A percentile compares a stretch with the other conserved stretches of the same genome.
Evolutionary conservation across 2,113 vertebrate species (phyloP).

Genomic region (Sialia sialis): DNA sequence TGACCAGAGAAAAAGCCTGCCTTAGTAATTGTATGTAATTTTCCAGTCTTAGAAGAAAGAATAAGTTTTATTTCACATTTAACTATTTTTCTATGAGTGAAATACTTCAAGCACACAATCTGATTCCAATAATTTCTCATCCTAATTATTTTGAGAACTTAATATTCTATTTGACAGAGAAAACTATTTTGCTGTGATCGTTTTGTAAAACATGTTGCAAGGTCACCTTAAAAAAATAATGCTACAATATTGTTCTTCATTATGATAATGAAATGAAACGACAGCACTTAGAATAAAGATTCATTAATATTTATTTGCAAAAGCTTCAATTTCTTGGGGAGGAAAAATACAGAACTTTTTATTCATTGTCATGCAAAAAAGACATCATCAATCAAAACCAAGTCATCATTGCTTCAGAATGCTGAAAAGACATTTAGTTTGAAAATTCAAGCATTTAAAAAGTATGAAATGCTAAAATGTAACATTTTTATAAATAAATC

Average conservation of each 20-base stretch:
- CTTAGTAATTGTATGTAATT: not conserved
- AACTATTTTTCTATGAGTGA: not conserved
- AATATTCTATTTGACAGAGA: not conserved
- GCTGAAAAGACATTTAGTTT: not conserved
- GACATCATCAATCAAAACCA: not conserved
- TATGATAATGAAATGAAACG: slow-evolving; percentile 17
- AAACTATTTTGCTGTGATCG: not conserved
- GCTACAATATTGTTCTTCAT: not conserved
- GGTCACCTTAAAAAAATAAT: not conserved
- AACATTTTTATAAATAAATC: not conserved
- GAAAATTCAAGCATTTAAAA: not conserved
- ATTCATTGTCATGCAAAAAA: not conserved
- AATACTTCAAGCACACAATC: not conserved
- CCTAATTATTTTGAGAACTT: not conserved
- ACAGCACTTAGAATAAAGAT: not conserved
- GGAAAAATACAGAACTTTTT: not conserved
- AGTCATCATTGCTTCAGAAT: not conserved
- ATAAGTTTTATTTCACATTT: not conserved
- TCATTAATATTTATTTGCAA: slow-evolving; percentile 38
- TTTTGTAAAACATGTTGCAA: not conserved
- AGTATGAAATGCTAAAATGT: not conserved
- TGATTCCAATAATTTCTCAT: not conserved
- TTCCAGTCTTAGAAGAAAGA: not conserved
- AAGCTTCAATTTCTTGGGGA: not conserved
- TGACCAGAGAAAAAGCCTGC: accelerated